A percentile compares a stretch with the other conserved stretches of the same genome.
Evolutionary conservation across 2,797 vertebrate genomes (phyloP).

Genomic region (Myotis daubentonii): DNA sequence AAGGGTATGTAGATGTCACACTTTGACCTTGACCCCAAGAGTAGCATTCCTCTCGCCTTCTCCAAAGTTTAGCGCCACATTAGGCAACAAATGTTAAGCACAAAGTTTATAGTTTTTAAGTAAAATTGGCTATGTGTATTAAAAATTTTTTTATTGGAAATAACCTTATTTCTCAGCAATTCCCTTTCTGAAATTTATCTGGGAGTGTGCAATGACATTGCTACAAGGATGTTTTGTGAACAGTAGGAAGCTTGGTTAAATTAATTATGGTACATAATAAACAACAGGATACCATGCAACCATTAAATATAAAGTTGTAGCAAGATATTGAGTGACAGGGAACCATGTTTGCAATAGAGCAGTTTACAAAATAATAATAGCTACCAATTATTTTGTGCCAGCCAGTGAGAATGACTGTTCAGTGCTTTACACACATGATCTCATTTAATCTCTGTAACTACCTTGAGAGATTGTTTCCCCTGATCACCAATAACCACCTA

Average conservation of each 20-base stretch:
- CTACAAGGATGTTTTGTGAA: not conserved
- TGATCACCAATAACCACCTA: not conserved
- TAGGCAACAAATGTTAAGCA: not conserved
- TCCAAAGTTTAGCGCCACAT: too few relatives aligned
- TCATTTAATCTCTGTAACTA: not conserved
- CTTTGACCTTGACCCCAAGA: not conserved
- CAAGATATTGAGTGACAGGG: not conserved
- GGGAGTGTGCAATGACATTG: not conserved
- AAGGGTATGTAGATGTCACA: too few relatives aligned
- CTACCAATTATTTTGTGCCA: not conserved
- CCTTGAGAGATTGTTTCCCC: not conserved
- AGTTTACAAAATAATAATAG: not conserved
- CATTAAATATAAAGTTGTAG: not conserved
- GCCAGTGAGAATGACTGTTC: not conserved
- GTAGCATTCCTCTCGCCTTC: not conserved
- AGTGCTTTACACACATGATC: not conserved
- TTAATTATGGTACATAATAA: not conserved
- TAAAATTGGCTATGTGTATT: not conserved
- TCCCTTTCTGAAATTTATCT: not conserved
- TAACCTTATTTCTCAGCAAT: not conserved
- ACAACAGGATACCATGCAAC: not conserved
- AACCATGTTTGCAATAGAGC: not conserved
- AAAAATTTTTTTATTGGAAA: not conserved
- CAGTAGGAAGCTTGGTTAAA: not conserved
- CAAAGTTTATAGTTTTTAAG: not conserved